Evolutionary conservation across 2,113 vertebrate species (phyloP).

Genomic region (Toxostoma redivivum): DNA sequence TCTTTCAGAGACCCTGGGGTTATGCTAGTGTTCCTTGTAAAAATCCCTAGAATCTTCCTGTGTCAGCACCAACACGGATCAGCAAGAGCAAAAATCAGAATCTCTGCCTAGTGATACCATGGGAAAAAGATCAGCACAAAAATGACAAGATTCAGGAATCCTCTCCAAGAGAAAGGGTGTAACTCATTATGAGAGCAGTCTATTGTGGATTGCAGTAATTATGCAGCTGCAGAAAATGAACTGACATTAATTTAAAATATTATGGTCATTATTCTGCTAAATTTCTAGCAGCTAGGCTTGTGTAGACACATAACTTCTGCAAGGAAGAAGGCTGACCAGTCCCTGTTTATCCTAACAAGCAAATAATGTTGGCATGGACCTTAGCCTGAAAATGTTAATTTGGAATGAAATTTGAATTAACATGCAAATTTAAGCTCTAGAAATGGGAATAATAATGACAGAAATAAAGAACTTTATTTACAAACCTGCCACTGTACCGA

Average conservation of each 20-base stretch:
- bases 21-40: neutral
- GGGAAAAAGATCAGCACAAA: slow-evolving; percentile 65
- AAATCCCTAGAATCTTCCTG: slow-evolving; percentile 8
- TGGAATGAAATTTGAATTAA: slow-evolving; percentile 45
- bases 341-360: slow-evolving; percentile 24
- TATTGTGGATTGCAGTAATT: slow-evolving; percentile 63
- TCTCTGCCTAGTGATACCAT: slow-evolving; percentile 41
- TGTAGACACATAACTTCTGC: neutral
- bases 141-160: slow-evolving; percentile 45
- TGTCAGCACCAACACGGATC: neutral
- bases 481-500: slow-evolving; percentile 11
- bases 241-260: slow-evolving; percentile 51
- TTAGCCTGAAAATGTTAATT: slow-evolving; percentile 40
- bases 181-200: slow-evolving; percentile 54
- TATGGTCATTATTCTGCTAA: slow-evolving; percentile 37
- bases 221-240: slow-evolving; percentile 62
- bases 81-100: slow-evolving; percentile 39
- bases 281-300: slow-evolving; percentile 23
- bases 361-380: slow-evolving; percentile 38
- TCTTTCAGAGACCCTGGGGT: neutral
- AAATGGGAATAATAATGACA: slow-evolving; percentile 16
- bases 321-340: slow-evolving; percentile 6
- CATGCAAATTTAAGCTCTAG: slow-evolving; percentile 39
- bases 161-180: slow-evolving; percentile 46
- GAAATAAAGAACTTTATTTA: slow-evolving; percentile 57